phyloP scores from a whole-genome alignment of 2,113 vertebrate species.

The Ailuropoda melanoleuca region DNA sequence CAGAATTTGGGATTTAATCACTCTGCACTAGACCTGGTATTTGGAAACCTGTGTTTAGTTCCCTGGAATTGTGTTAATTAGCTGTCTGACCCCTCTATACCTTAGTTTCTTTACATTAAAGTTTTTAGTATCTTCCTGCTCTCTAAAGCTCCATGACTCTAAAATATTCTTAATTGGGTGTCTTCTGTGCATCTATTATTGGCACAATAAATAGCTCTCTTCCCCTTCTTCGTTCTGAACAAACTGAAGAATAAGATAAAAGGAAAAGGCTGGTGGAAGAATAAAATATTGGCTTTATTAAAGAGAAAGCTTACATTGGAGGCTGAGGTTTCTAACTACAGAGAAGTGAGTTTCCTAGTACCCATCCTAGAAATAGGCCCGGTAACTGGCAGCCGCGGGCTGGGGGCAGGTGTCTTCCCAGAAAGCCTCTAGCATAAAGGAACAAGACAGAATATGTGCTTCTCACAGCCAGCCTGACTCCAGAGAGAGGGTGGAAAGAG shows the following conservation, averaged over 20 bases:
- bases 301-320: not conserved
- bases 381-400: not conserved
- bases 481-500: not conserved
- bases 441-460: not conserved
- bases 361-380: not conserved
- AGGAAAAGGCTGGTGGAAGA: not conserved
- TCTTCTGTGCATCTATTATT: constrained; percentile 36
- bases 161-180: constrained; percentile 48
- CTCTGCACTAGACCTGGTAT: not conserved
- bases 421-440: not conserved
- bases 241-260: constrained; percentile 7
- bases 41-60: not conserved
- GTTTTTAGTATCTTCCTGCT: not conserved
- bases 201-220: not conserved
- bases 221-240: not conserved
- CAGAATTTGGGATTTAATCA: not conserved
- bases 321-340: not conserved
- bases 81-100: not conserved
- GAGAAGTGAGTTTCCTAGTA: not conserved
- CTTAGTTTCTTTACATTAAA: constrained; percentile 33
- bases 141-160: not conserved
- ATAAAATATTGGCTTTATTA: not conserved
- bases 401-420: not conserved
- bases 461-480: not conserved
- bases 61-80: not conserved